Evolutionary conservation across 1,140 invertebrate genomes (phyloP).

Genomic region (Myzus persicae): DNA sequence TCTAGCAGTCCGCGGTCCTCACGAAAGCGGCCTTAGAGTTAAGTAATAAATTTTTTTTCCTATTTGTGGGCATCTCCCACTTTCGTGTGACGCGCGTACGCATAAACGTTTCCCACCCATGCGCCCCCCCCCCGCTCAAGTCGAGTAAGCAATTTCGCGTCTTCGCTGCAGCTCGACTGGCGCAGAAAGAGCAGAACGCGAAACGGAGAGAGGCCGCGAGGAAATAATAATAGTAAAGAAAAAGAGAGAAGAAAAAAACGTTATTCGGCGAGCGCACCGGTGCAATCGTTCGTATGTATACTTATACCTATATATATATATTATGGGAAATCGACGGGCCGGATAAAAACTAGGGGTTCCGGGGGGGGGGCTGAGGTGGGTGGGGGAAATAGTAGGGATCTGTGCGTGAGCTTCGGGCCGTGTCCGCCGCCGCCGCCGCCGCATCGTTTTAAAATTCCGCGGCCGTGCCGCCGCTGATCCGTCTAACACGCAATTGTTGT

Average conservation of each 20-base stretch:
- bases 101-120: background rate
- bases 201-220: background rate
- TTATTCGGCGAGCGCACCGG: background rate
- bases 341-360: constrained; percentile 6
- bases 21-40: background rate
- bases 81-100: background rate
- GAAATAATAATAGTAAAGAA: constrained; percentile 3
- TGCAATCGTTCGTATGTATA: background rate
- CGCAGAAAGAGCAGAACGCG: background rate
- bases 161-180: background rate
- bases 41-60: background rate
- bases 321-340: constrained; percentile 35
- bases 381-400: background rate
- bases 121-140: background rate
- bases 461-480: constrained; percentile 41
- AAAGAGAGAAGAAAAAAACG: background rate
- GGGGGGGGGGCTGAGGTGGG: no score
- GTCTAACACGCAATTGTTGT: constrained; percentile 57
- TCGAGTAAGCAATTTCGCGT: background rate
- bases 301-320: background rate
- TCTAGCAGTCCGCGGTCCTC: background rate
- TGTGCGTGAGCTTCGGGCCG: constrained; percentile 24
- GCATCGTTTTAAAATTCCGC: constrained; percentile 50
- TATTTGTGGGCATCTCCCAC: background rate
- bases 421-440: background rate